Percentiles rank a stretch among this genome's conserved stretches.
phyloP scores from a whole-genome alignment of 1,140 invertebrate species.

The Venturia canescens region DNA sequence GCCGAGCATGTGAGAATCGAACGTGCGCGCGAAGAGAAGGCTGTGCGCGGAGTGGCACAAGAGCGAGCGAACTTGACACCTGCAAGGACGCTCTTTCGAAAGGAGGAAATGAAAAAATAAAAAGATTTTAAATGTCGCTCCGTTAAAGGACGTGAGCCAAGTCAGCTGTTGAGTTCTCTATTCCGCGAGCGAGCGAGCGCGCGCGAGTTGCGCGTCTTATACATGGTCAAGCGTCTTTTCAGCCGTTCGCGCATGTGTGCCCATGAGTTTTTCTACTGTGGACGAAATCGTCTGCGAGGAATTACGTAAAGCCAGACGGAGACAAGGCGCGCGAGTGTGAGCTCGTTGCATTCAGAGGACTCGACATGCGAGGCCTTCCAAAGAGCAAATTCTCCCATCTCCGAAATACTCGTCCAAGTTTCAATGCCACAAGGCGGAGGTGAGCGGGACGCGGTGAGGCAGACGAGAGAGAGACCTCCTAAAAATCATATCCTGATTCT shows the following conservation, averaged over 20 bases:
- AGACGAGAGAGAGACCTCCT: neutral
- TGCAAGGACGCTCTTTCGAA: constrained; percentile 75
- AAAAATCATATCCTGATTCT: constrained; percentile 13
- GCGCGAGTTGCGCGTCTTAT: neutral
- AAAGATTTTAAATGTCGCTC: constrained; percentile 63
- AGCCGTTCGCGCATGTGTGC: neutral
- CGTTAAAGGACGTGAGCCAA: constrained; percentile 72
- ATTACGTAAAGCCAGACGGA: constrained; percentile 10
- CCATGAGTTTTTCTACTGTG: neutral
- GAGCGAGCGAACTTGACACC: constrained; percentile 51
- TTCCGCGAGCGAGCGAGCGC: neutral
- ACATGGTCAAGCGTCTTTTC: neutral
- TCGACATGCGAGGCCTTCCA: neutral
- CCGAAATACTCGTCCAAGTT: neutral
- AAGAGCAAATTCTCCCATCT: constrained; percentile 13
- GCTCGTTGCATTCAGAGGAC: constrained; percentile 13
- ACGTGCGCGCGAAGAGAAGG: constrained; percentile 8
- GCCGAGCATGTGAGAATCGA: neutral
- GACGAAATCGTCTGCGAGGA: neutral
- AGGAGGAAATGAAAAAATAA: constrained; percentile 73
- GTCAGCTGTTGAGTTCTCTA: constrained; percentile 68
- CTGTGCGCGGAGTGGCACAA: constrained; percentile 1
- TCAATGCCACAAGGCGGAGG: neutral
- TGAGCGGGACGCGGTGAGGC: neutral
- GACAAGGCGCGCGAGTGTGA: neutral